Evolutionary conservation across 2,113 vertebrate species (phyloP).

Genomic region (Capreolus pygargus): DNA sequence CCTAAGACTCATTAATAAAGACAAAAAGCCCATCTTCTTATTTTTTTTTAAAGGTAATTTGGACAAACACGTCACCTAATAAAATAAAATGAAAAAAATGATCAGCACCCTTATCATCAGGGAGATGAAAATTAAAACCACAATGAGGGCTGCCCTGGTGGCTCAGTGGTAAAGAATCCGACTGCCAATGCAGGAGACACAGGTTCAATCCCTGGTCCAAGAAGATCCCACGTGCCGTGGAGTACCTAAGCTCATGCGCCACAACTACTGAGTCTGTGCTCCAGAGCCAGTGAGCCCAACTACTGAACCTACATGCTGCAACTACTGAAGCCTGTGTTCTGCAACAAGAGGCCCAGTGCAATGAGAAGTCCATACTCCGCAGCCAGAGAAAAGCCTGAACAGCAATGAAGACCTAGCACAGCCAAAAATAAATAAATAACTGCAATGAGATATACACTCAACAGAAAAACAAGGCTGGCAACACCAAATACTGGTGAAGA

Average conservation of each 20-base stretch:
- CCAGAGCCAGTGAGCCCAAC: not conserved
- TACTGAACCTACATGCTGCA: not conserved
- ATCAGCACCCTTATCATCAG: not conserved
- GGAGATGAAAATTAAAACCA: not conserved
- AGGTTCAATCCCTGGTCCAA: not conserved
- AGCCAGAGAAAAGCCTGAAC: not conserved
- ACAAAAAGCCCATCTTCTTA: not conserved
- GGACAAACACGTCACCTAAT: not conserved
- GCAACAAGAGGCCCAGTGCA: not conserved
- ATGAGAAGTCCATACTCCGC: not conserved
- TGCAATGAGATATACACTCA: not conserved
- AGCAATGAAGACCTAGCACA: not conserved
- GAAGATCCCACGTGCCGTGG: not conserved
- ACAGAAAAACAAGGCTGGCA: not conserved
- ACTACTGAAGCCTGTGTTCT: not conserved
- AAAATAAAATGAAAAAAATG: not conserved
- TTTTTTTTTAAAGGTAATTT: not conserved
- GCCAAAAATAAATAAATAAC: not conserved
- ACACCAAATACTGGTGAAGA: not conserved
- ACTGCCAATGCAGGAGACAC: not conserved
- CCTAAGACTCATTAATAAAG: not conserved
- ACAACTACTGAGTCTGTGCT: not conserved
- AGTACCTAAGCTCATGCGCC: fast-evolving
- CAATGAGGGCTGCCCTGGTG: not conserved
- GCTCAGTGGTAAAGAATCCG: not conserved